These are phyloP conservation scores for Platysteira castanea DNA, from an alignment of 2,113 vertebrate genomes.

Conservation along the genomic window DNA sequence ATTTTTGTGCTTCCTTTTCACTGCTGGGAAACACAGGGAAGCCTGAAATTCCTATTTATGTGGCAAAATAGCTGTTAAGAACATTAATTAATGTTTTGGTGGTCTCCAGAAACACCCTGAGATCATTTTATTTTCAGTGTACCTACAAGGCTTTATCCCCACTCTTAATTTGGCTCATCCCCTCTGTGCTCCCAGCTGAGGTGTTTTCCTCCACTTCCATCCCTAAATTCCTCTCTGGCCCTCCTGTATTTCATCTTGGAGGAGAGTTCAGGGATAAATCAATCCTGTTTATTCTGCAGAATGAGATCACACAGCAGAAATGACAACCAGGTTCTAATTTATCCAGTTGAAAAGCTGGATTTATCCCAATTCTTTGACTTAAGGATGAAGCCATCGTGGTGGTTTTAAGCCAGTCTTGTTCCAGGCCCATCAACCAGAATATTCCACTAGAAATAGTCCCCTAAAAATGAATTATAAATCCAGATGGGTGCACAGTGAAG, in stretches of 20 bases:
- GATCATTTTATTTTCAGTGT: not conserved
- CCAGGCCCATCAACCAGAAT: not conserved
- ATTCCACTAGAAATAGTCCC: rapidly evolving
- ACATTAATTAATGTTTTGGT: not conserved
- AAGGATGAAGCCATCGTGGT: not conserved
- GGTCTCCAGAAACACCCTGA: not conserved
- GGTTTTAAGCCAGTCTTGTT: not conserved
- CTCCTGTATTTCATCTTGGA: not conserved
- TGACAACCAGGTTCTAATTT: not conserved
- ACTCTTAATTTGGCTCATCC: not conserved
- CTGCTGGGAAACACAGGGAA: not conserved
- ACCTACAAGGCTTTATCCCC: not conserved
- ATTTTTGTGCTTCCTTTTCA: not conserved
- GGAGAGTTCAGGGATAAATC: not conserved
- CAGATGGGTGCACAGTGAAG: not conserved
- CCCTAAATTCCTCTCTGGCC: not conserved
- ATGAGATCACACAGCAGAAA: not conserved
- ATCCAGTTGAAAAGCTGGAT: not conserved
- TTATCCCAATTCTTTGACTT: not conserved
- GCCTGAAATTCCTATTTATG: not conserved
- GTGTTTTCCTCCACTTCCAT: not conserved
- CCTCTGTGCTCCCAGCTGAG: not conserved
- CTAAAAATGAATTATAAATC: not conserved
- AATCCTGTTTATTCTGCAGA: not conserved
- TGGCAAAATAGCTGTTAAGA: not conserved